Percentiles rank a stretch among this genome's conserved stretches.
Conservation (phyloP, 1,140 invertebrate genomes). For the Megathymus violae region DNA sequence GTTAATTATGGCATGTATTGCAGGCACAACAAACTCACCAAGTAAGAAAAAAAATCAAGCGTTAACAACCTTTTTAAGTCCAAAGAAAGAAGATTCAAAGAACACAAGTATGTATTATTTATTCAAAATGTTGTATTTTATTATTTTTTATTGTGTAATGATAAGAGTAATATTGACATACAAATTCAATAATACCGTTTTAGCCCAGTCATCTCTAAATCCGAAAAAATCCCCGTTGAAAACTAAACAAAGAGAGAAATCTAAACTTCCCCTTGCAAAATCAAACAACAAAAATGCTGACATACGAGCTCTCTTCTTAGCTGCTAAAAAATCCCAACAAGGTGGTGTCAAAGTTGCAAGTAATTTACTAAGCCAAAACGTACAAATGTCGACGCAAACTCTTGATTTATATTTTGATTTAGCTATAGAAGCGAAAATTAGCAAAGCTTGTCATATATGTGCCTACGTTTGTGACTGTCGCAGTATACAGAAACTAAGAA, state of each 20-base stretch:
- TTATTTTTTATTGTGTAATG: background rate
- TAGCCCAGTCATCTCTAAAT: slow-evolving; percentile 11
- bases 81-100: background rate
- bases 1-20: too few relatives aligned
- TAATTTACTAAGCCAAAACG: slow-evolving; percentile 62
- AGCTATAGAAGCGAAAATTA: slow-evolving; percentile 54
- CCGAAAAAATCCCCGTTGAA: slow-evolving; percentile 5
- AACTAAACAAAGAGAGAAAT: slow-evolving; percentile 7
- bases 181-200: too few relatives aligned
- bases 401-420: slow-evolving; percentile 74
- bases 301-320: slow-evolving; percentile 79
- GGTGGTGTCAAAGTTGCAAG: slow-evolving; percentile 70
- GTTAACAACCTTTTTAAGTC: background rate
- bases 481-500: slow-evolving; percentile 45
- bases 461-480: slow-evolving; percentile 56
- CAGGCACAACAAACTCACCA: background rate
- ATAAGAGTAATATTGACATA: too few relatives aligned
- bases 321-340: slow-evolving; percentile 70
- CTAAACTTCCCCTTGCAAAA: slow-evolving; percentile 58
- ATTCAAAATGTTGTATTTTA: background rate
- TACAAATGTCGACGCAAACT: slow-evolving; percentile 55
- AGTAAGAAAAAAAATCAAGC: background rate
- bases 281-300: slow-evolving; percentile 67
- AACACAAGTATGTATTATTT: slow-evolving; percentile 1
- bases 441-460: slow-evolving; percentile 61